phyloP scores from a whole-genome alignment of 2,113 vertebrate species.

The Atrichornis clamosus region DNA sequence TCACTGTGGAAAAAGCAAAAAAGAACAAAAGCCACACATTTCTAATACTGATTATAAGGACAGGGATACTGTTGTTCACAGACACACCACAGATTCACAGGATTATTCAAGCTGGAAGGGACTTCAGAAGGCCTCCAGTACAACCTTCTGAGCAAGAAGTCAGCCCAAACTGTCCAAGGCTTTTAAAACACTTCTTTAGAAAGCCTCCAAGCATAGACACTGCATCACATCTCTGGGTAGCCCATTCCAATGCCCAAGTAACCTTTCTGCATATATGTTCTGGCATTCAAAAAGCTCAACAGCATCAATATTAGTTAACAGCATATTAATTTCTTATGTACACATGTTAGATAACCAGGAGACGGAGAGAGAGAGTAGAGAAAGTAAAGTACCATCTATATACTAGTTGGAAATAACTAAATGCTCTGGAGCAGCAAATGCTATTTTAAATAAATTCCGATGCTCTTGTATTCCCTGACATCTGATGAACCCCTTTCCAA shows the following conservation, averaged over 20 bases:
- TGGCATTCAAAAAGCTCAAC: neutral
- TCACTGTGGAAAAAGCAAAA: neutral
- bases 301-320: neutral
- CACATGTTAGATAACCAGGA: neutral
- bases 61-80: neutral
- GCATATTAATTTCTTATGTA: neutral
- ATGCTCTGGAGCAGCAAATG: neutral
- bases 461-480: neutral
- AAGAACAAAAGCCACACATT: neutral
- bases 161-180: neutral
- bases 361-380: neutral
- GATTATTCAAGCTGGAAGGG: neutral
- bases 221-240: neutral
- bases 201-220: neutral
- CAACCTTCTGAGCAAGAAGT: neutral
- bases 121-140: neutral
- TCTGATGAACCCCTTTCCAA: slow-evolving; percentile 19
- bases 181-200: neutral
- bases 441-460: neutral
- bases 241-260: neutral
- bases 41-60: neutral
- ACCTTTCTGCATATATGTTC: neutral
- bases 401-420: neutral
- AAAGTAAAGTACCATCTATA: neutral
- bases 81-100: neutral